A percentile compares a stretch with the other conserved stretches of the same genome.
Conservation (phyloP, 1,140 invertebrate species). For the Sipha flava region DNA sequence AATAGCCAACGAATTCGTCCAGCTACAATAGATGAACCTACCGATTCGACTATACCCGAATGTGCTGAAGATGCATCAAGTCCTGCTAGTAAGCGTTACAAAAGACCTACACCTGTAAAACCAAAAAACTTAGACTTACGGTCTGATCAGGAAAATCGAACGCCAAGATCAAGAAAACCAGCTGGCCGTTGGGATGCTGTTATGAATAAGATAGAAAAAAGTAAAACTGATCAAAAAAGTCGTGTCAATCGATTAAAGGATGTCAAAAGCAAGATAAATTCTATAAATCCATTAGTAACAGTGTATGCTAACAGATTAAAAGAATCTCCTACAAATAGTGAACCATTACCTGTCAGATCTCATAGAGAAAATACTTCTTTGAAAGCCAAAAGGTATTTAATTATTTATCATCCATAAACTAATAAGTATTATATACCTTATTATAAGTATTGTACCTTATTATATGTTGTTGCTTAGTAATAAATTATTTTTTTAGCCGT, state of each 20-base stretch:
- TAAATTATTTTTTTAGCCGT: not conserved
- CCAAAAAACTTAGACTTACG: conserved; percentile 63
- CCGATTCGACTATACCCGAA: not conserved
- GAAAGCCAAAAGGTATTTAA: conserved; percentile 10
- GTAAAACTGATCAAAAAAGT: conserved; percentile 58
- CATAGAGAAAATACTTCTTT: not conserved
- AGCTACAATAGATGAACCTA: not conserved
- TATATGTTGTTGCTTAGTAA: not conserved
- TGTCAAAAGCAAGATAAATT: conserved; percentile 65
- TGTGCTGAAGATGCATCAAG: conserved; percentile 25
- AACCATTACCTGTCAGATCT: conserved; percentile 7
- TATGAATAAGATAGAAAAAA: conserved; percentile 69
- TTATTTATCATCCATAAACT: no score
- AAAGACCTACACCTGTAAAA: conserved; percentile 53
- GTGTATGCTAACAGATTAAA: not conserved
- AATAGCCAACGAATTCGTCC: conserved; percentile 30
- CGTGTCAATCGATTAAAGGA: conserved; percentile 60
- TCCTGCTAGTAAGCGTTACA: conserved; percentile 34
- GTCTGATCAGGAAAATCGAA: conserved; percentile 44
- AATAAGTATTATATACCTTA: no score
- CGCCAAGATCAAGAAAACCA: conserved; percentile 38
- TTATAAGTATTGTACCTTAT: no score
- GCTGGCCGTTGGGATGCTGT: conserved; percentile 59
- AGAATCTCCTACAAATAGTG: conserved; percentile 14
- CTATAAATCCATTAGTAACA: conserved; percentile 19